phyloP scores from a whole-genome alignment of 2,888 invertebrate genomes.

The Galerucella nymphaeae region DNA sequence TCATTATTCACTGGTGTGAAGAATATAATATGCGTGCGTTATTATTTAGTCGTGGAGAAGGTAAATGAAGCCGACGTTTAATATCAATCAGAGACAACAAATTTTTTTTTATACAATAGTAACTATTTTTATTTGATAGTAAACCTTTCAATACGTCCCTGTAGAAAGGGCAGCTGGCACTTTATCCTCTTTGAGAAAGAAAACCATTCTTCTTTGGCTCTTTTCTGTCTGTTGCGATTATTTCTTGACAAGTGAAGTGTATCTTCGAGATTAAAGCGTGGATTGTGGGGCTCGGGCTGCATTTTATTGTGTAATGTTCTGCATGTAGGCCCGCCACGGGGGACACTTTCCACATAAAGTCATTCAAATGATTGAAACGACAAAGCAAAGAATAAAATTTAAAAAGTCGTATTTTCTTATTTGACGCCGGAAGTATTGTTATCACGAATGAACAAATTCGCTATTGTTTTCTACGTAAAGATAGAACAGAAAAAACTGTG shows the following conservation, averaged over 20 bases:
- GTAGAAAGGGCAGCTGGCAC: constrained; percentile 28
- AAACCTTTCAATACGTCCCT: constrained; percentile 8
- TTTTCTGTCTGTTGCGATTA: constrained; percentile 33
- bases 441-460: not conserved
- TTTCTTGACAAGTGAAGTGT: constrained; percentile 40
- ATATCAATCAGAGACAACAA: no score
- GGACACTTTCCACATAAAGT: constrained; percentile 26
- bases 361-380: constrained; percentile 27
- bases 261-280: constrained; percentile 36
- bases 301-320: constrained; percentile 35
- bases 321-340: constrained; percentile 16
- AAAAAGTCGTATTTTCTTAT: constrained; percentile 12
- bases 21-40: no score
- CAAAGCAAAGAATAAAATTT: not conserved
- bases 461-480: not conserved
- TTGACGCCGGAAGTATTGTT: not conserved
- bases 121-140: no score
- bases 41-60: no score
- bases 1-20: no score
- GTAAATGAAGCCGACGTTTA: no score
- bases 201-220: constrained; percentile 32
- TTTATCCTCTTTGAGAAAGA: constrained; percentile 22
- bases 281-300: constrained; percentile 13
- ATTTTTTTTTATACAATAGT: no score
- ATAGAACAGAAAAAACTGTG: no score